Evolutionary conservation across 2,113 vertebrate genomes (phyloP).

Genomic region (Collichthys lucidus): DNA sequence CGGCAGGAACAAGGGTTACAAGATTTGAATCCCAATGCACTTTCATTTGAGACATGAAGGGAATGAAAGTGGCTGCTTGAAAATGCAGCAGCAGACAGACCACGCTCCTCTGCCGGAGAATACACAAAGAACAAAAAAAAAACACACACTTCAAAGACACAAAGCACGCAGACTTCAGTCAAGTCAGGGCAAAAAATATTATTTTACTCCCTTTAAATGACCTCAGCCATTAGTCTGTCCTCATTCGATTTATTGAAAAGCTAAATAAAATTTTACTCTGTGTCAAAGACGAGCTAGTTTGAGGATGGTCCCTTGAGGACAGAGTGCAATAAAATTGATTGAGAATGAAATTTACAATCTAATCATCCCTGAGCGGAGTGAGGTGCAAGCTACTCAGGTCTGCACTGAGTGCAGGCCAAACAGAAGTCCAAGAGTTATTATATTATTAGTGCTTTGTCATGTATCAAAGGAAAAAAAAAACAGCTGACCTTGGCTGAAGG

Average conservation of each 20-base stretch:
- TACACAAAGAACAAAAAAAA: constrained; percentile 11
- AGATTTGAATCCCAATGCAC: constrained; percentile 62
- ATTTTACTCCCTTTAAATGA: not conserved
- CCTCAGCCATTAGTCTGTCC: not conserved
- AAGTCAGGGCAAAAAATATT: not conserved
- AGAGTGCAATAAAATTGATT: constrained; percentile 63
- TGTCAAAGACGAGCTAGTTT: constrained; percentile 46
- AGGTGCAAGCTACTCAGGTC: not conserved
- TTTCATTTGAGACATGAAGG: constrained; percentile 51
- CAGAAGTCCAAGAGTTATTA: constrained; percentile 21
- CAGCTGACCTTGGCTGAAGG: constrained; percentile 43
- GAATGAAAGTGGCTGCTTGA: constrained; percentile 59
- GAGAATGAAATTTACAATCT: constrained; percentile 69
- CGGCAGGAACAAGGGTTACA: constrained; percentile 38
- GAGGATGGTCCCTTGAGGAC: constrained; percentile 30
- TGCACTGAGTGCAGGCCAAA: constrained; percentile 32
- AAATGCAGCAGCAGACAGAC: constrained; percentile 52
- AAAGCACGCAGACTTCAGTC: constrained; percentile 9
- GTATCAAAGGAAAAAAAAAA: constrained; percentile 22
- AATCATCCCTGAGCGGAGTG: constrained; percentile 43
- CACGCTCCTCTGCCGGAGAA: constrained; percentile 31
- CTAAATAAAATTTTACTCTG: constrained; percentile 6
- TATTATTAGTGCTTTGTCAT: constrained; percentile 44
- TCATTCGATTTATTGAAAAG: constrained; percentile 32
- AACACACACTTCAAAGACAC: constrained; percentile 49